Base-by-base conservation (phyloP, 1,140 invertebrate genomes). In the Platorchestia sp. region DNA sequence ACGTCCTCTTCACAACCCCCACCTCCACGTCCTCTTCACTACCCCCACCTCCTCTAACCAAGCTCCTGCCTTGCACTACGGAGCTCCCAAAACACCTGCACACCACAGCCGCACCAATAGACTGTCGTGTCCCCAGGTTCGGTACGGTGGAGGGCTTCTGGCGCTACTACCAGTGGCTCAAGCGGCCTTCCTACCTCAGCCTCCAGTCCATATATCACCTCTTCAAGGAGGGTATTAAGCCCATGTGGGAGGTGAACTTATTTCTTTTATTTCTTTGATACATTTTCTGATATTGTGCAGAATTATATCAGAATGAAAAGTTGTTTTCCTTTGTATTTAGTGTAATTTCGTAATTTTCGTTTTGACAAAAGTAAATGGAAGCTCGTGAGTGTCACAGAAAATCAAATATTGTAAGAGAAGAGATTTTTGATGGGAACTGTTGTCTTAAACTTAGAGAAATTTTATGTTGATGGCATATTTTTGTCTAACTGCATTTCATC, bases 181-280 rank as follows among this genome's bases (percentile, higher is more conserved):
- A 98, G 95, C 98, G 99, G 96, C 98, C 99, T 53, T 98, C 98
- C 87, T 98, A 99, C 96, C 97, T 99, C 96, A 98, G 98, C 93
- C 98, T 98, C 45, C 98, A 99, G 97, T 98, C 98, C 97, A 99
- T 99, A 97, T 98, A 99, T 97, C 99, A 99, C 97, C 98, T 99
- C 45, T 99, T 99, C 97, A 99, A 99, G 98, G 98, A 99, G 97
- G 99, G 99, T 96, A 99, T 99, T 96, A 99, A 99, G 97, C 99
- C 99, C 47, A 99, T 99, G 98, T 99, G 99, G 99, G 99, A 99
- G 97, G 98, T 98, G 43, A 89, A 36, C 27, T 10, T 86, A 86
- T 42, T 89, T 43, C 27, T 7, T 89, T 16, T 42, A 42, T 89
- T 3, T 41, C 16, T 14, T 89, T 42, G 0, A 89, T 89, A 6